Percentiles rank a stretch among this genome's conserved stretches.
Conservation (phyloP, 2,113 vertebrate genomes). For the Chrysochloris asiatica region DNA sequence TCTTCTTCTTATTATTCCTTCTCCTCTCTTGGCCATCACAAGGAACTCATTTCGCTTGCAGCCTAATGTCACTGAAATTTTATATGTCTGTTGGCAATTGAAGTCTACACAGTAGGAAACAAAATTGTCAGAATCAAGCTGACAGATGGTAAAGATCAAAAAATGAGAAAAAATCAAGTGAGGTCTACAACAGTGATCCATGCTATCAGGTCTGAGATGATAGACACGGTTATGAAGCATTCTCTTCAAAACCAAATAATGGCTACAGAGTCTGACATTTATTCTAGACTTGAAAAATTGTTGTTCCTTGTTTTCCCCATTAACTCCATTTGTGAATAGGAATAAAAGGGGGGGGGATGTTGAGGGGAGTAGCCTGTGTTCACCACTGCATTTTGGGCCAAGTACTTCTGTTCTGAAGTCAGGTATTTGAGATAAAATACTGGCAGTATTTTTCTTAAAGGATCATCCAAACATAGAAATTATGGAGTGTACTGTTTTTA, state of each 20-base stretch:
- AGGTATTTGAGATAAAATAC: conserved; percentile 22
- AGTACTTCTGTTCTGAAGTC: not conserved
- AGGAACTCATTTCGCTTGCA: conserved; percentile 48
- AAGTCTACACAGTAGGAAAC: conserved; percentile 47
- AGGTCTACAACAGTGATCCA: conserved; percentile 54
- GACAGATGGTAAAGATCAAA: conserved; percentile 69
- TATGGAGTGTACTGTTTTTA: not conserved
- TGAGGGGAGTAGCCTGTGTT: not conserved
- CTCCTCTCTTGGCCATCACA: conserved; percentile 12
- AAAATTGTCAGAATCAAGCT: conserved; percentile 63
- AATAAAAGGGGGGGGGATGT: not conserved
- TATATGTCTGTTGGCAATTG: conserved; percentile 58
- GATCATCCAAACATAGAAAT: not conserved
- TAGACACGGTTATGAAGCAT: conserved; percentile 40
- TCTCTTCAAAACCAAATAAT: conserved; percentile 14
- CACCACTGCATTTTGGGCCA: not conserved
- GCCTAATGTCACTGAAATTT: conserved; percentile 51
- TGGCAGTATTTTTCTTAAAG: not conserved
- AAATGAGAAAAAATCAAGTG: conserved; percentile 78
- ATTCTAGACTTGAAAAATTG: conserved; percentile 20
- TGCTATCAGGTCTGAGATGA: conserved; percentile 36
- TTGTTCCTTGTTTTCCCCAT: not conserved
- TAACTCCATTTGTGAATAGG: not conserved
- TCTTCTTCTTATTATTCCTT: not conserved
- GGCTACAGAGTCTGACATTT: conserved; percentile 1